These are phyloP conservation scores for Galeopterus variegatus DNA, from an alignment of 2,113 vertebrate species.

Conservation along the genomic window DNA sequence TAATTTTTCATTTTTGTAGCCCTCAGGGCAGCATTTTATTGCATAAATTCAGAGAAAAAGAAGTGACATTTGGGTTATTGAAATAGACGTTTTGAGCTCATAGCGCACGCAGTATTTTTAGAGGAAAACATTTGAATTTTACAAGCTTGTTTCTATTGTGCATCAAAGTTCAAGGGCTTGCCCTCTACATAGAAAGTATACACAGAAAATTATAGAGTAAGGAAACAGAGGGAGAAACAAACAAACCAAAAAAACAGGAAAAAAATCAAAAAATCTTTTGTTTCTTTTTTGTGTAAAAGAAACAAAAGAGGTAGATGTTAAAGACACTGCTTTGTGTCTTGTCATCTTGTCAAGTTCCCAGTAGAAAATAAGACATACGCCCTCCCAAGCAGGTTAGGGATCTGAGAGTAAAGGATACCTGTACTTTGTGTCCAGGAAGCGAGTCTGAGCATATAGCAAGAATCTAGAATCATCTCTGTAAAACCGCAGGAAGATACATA, in stretches of 20 bases:
- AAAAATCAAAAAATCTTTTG: no score
- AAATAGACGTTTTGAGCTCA: not conserved
- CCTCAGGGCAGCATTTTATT: not conserved
- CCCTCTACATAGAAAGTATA: not conserved
- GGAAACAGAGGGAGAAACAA: not conserved
- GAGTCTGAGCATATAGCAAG: not conserved
- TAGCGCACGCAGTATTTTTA: not conserved
- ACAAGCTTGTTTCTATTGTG: not conserved
- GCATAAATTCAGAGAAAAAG: not conserved
- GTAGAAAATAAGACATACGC: not conserved
- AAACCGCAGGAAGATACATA: not conserved
- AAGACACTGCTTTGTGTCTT: not conserved
- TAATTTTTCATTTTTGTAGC: not conserved
- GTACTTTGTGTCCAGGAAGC: not conserved
- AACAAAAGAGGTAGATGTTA: not conserved
- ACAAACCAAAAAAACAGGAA: no score
- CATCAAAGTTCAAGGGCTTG: not conserved
- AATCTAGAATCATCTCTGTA: not conserved
- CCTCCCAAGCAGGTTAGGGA: not conserved
- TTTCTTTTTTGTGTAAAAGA: not conserved
- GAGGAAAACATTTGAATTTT: slow-evolving; percentile 46
- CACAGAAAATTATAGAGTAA: not conserved
- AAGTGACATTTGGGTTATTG: slow-evolving; percentile 50
- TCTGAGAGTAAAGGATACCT: not conserved
- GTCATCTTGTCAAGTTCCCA: not conserved